Evolutionary conservation across 1,140 invertebrate genomes (phyloP).

Genomic region (Neodiprion lecontei): DNA sequence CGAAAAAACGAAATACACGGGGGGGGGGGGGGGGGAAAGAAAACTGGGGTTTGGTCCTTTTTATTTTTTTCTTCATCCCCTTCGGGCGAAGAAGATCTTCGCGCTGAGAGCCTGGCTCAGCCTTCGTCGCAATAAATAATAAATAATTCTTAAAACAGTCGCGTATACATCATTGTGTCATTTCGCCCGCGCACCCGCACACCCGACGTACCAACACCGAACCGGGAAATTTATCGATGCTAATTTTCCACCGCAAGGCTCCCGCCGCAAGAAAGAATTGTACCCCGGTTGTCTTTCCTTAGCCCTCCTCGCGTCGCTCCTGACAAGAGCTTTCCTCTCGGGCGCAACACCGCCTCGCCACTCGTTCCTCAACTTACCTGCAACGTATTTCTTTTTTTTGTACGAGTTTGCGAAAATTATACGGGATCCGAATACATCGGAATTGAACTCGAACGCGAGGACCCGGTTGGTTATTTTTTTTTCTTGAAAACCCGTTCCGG

Average conservation of each 20-base stretch:
- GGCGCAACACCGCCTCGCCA: neutral
- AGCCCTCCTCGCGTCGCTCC: neutral
- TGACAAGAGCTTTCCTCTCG: neutral
- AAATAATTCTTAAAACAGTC: conserved; percentile 62
- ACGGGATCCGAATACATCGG: too few species aligned
- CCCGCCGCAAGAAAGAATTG: conserved; percentile 51
- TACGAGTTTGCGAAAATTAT: neutral
- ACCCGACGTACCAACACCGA: conserved; percentile 43
- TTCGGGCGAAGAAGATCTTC: neutral
- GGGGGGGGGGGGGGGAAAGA: neutral
- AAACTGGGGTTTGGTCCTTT: conserved; percentile 14
- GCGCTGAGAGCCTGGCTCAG: conserved; percentile 14
- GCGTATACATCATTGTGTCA: conserved; percentile 61
- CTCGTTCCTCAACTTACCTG: neutral
- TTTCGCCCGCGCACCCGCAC: conserved; percentile 43
- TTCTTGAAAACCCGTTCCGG: too few species aligned
- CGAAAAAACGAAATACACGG: neutral
- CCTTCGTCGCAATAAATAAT: conserved; percentile 55
- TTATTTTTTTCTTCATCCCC: conserved; percentile 16
- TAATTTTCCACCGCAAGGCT: conserved; percentile 57
- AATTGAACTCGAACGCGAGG: too few species aligned
- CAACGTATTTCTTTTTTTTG: neutral
- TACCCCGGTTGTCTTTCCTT: conserved; percentile 31
- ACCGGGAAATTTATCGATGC: conserved; percentile 61
- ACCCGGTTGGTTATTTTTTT: too few species aligned